phyloP scores from a whole-genome alignment of 2,113 vertebrate species.

The Grallaria varia region DNA sequence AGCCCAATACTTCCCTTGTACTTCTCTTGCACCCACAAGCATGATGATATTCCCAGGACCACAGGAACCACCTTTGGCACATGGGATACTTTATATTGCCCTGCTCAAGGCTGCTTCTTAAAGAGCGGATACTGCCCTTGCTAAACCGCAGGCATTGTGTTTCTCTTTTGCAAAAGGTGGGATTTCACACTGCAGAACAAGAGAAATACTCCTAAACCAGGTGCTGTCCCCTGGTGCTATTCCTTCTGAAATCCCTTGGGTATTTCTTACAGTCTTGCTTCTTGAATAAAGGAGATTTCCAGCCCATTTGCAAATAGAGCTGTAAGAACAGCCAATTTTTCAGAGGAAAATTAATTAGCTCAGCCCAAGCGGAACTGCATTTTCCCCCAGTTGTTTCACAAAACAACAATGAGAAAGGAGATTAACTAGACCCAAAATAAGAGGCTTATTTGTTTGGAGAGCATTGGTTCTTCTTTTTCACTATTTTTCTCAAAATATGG shows the following conservation, averaged over 20 bases:
- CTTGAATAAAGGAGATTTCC: neutral
- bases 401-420: neutral
- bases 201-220: neutral
- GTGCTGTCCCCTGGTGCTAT: neutral
- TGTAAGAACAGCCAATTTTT: neutral
- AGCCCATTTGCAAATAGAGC: neutral
- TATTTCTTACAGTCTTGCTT: neutral
- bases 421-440: neutral
- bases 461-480: neutral
- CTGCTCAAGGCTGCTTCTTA: neutral
- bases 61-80: neutral
- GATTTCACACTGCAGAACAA: neutral
- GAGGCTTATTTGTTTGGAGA: neutral
- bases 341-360: neutral
- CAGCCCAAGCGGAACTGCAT: neutral
- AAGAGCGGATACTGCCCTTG: neutral
- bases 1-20: neutral
- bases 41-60: neutral
- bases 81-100: neutral
- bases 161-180: neutral
- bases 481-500: neutral
- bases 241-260: neutral
- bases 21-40: neutral
- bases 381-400: neutral
- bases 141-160: too few relatives aligned